These are phyloP conservation scores for Pocillopora damicornis DNA, from an alignment of 64 coral and sea anemone genomes.

Conservation along the genomic window DNA sequence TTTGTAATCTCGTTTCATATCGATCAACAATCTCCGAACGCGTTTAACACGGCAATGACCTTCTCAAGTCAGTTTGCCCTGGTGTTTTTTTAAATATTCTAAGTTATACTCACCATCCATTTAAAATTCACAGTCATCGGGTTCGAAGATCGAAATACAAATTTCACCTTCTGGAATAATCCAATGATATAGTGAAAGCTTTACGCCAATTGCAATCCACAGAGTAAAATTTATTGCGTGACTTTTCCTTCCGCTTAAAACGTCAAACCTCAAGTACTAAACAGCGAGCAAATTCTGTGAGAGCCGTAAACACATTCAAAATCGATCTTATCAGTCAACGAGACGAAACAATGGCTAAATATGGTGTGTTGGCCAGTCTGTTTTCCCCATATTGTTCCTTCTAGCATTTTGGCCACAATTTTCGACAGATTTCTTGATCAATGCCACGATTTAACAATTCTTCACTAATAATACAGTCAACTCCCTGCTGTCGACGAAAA, in stretches of 20 bases:
- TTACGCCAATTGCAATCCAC: neutral
- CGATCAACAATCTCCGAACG: neutral
- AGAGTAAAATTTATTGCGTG: neutral
- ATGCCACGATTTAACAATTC: neutral
- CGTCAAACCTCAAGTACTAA: neutral
- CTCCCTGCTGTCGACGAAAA: neutral
- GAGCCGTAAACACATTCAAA: neutral
- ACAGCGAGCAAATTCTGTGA: neutral
- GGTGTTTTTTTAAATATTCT: neutral
- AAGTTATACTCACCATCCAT: neutral
- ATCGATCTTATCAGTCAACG: neutral
- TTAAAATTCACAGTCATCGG: neutral
- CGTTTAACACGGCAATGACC: neutral
- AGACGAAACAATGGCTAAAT: neutral
- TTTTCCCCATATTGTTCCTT: neutral
- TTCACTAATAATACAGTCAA: neutral
- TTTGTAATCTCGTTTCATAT: conserved; percentile 16
- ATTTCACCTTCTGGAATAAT: neutral
- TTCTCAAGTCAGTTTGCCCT: neutral
- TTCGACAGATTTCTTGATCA: neutral
- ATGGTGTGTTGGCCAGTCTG: no score
- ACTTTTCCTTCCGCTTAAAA: neutral
- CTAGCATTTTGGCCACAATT: neutral
- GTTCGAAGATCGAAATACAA: neutral
- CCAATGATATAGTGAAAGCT: neutral